Evolutionary conservation across 2,888 invertebrate genomes (phyloP).

Genomic region (Zhengitettix transpicula): DNA sequence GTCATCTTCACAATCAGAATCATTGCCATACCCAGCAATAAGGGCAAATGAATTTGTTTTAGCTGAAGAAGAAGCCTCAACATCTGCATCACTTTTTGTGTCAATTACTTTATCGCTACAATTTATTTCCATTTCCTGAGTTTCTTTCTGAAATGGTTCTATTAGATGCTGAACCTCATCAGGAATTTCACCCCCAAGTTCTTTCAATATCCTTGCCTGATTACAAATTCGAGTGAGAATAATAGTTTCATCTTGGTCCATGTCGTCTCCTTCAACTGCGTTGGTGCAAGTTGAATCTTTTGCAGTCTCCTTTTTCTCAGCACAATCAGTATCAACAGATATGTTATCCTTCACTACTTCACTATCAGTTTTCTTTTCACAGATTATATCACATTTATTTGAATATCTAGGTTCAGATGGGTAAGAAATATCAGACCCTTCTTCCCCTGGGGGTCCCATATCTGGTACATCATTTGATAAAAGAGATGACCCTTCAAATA

Average conservation of each 20-base stretch:
- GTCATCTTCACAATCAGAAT: conserved; percentile 30
- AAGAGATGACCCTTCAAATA: conserved; percentile 5
- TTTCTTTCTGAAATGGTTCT: conserved; percentile 2
- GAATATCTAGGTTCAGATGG: conserved; percentile 1
- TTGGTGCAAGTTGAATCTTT: neutral
- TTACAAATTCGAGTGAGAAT: conserved; percentile 34
- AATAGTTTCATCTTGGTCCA: conserved; percentile 32
- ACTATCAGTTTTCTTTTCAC: neutral
- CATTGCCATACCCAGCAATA: conserved; percentile 37
- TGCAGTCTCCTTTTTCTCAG: neutral
- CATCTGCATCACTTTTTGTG: conserved; percentile 23
- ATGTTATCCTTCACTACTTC: neutral
- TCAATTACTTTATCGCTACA: conserved; percentile 5
- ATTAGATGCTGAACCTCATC: conserved; percentile 22
- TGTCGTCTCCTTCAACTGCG: conserved; percentile 1
- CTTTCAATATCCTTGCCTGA: conserved; percentile 34
- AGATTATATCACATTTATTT: neutral
- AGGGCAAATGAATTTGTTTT: conserved; percentile 23
- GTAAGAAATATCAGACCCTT: neutral
- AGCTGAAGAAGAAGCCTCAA: conserved; percentile 1
- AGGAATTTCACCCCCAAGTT: conserved; percentile 35
- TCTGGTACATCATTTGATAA: conserved; percentile 6
- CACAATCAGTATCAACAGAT: neutral
- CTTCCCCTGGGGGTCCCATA: conserved; percentile 11
- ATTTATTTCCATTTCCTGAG: neutral